Percentiles rank a stretch among this genome's conserved stretches.
phyloP scores from a whole-genome alignment of 1,140 invertebrate species.

The Chrysopa pallens region DNA sequence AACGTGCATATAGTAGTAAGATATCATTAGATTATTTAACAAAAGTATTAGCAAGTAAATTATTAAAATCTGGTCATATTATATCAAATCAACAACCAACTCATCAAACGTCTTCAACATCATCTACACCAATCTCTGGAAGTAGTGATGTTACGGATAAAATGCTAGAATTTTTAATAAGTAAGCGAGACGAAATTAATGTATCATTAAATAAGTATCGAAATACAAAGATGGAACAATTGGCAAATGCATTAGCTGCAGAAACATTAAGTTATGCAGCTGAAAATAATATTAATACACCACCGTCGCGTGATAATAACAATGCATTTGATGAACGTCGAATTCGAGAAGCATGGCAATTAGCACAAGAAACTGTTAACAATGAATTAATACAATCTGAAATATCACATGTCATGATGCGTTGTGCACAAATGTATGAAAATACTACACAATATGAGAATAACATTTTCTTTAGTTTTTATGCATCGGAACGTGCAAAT shows the following conservation, averaged over 20 bases:
- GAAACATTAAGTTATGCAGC: slow-evolving; percentile 39
- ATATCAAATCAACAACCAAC: background rate
- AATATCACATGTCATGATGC: slow-evolving; percentile 33
- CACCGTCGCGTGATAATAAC: slow-evolving; percentile 16
- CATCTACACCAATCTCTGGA: slow-evolving; percentile 10
- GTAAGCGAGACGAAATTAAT: slow-evolving; percentile 38
- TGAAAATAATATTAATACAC: slow-evolving; percentile 12
- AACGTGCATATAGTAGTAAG: slow-evolving; percentile 28
- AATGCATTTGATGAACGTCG: slow-evolving; percentile 24
- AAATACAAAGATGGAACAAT: slow-evolving; percentile 41
- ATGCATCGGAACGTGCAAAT: slow-evolving; percentile 37
- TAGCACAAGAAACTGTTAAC: slow-evolving; percentile 48
- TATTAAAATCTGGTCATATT: slow-evolving; percentile 21
- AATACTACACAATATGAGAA: background rate
- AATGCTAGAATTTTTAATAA: slow-evolving; percentile 34
- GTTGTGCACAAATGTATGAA: background rate
- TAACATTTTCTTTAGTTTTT: slow-evolving; percentile 28
- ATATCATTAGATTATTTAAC: slow-evolving; percentile 41
- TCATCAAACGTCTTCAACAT: slow-evolving; percentile 3
- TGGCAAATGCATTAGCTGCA: slow-evolving; percentile 41
- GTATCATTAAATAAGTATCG: slow-evolving; percentile 42
- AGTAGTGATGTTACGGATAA: slow-evolving; percentile 15
- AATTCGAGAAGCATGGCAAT: slow-evolving; percentile 44
- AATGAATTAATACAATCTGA: slow-evolving; percentile 49
- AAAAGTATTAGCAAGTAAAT: slow-evolving; percentile 38